These are phyloP conservation scores for Datnioides undecimradiatus DNA, from an alignment of 2,113 vertebrate species.

Conservation along the genomic window DNA sequence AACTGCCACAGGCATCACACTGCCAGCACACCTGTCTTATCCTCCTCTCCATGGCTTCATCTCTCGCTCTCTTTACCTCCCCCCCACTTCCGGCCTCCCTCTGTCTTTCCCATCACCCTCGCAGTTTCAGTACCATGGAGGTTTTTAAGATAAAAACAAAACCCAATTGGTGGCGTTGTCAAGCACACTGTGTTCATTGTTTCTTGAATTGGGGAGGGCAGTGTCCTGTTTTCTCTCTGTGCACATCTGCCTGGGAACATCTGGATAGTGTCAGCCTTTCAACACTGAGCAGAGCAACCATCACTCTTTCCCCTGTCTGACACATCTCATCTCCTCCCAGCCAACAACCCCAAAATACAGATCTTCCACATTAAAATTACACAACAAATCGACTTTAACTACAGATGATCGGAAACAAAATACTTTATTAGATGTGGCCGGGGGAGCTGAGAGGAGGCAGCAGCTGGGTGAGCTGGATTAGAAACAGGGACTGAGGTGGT, in stretches of 20 bases:
- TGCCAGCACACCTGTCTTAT: slow-evolving; percentile 36
- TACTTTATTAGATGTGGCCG: slow-evolving; percentile 72
- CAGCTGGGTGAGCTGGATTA: slow-evolving; percentile 43
- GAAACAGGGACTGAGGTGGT: slow-evolving; percentile 49
- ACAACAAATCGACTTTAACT: slow-evolving; percentile 77
- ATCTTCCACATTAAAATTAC: slow-evolving; percentile 70
- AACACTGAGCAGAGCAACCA: slow-evolving; percentile 62
- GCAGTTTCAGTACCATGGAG: slow-evolving; percentile 47
- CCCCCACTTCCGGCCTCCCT: slow-evolving; percentile 43
- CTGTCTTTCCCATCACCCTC: slow-evolving; percentile 40
- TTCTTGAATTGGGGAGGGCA: slow-evolving; percentile 52
- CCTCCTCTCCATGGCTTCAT: slow-evolving; percentile 12
- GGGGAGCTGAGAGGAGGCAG: slow-evolving; percentile 38
- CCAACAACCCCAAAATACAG: slow-evolving; percentile 24
- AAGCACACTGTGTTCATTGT: slow-evolving; percentile 75
- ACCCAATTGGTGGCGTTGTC: slow-evolving; percentile 64
- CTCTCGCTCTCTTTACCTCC: slow-evolving; percentile 3
- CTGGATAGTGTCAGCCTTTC: slow-evolving; percentile 81
- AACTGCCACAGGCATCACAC: slow-evolving; percentile 27
- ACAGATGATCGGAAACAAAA: slow-evolving; percentile 67
- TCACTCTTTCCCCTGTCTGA: slow-evolving; percentile 72
- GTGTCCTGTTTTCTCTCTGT: slow-evolving; percentile 66
- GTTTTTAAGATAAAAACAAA: slow-evolving; percentile 61
- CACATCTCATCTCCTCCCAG: slow-evolving; percentile 64
- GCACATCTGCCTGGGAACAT: slow-evolving; percentile 83